These are phyloP conservation scores for Mola mola DNA, from an alignment of 2,113 vertebrate genomes.

Conservation along the genomic window DNA sequence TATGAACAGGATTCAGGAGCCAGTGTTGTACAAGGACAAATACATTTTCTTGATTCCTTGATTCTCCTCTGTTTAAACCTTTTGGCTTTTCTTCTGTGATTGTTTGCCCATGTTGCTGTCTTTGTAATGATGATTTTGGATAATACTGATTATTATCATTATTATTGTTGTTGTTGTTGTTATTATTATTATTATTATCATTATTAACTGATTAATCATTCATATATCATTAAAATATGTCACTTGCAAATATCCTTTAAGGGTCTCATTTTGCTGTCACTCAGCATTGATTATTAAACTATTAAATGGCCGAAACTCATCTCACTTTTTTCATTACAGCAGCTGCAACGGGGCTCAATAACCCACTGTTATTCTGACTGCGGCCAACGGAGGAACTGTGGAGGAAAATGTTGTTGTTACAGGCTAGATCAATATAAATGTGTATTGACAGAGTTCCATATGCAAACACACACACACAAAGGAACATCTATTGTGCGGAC, in stretches of 20 bases:
- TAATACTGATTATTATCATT: no score
- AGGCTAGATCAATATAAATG: constrained; percentile 23
- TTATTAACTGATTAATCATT: neutral
- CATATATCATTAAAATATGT: neutral
- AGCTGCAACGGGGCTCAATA: constrained; percentile 3
- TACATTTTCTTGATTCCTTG: no score
- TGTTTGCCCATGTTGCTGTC: no score
- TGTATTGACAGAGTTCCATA: constrained; percentile 19
- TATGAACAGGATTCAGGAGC: no score
- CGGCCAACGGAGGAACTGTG: neutral
- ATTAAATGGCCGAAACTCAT: neutral
- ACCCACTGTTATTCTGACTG: constrained; percentile 13
- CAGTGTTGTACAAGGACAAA: no score
- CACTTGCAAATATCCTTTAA: no score
- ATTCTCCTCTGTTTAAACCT: no score
- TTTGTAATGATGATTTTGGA: no score
- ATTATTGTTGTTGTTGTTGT: no score
- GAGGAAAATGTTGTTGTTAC: constrained; percentile 9
- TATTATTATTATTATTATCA: no score
- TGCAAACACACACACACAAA: constrained; percentile 23
- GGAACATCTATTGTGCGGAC: constrained; percentile 5
- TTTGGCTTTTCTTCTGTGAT: no score
- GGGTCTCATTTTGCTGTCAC: no score
- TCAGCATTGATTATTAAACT: neutral
- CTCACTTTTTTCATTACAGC: constrained; percentile 2